Conservation (phyloP, 1,140 invertebrate species). For the Colletes latitarsis region DNA sequence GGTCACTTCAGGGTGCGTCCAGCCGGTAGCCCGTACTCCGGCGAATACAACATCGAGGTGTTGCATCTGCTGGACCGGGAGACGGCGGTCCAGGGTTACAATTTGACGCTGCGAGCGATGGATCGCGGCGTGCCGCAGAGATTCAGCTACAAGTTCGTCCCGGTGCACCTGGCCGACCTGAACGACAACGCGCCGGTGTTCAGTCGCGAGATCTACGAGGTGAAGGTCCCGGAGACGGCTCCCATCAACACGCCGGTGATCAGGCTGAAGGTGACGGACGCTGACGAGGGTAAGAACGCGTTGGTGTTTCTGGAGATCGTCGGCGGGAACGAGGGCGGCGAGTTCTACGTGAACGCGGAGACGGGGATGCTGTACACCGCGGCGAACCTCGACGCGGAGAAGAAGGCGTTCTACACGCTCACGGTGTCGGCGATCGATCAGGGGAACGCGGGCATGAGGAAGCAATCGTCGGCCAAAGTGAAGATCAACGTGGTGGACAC, state of each 20-base stretch:
- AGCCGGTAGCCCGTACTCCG: constrained; percentile 77
- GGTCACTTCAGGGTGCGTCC: constrained; percentile 90
- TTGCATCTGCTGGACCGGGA: constrained; percentile 89
- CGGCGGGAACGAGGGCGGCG: constrained; percentile 93
- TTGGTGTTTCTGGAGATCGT: constrained; percentile 94
- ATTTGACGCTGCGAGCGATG: constrained; percentile 91
- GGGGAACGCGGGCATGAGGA: constrained; percentile 90
- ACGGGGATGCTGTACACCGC: constrained; percentile 95
- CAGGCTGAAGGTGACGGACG: constrained; percentile 91
- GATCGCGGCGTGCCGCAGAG: constrained; percentile 91
- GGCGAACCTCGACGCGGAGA: constrained; percentile 92
- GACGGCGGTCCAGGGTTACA: constrained; percentile 89
- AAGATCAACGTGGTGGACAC: constrained; percentile 92
- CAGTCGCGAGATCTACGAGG: constrained; percentile 93
- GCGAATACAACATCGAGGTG: constrained; percentile 90
- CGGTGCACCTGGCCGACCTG: constrained; percentile 89
- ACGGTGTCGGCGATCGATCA: constrained; percentile 95
- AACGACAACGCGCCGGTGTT: constrained; percentile 95
- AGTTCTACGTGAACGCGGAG: constrained; percentile 92
- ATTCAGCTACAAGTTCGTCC: constrained; percentile 88
- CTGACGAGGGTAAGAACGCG: constrained; percentile 91
- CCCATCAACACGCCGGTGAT: constrained; percentile 94
- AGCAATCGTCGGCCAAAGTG: constrained; percentile 94
- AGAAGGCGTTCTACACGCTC: constrained; percentile 92
- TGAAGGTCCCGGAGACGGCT: constrained; percentile 92